Evolutionary conservation across 1,140 invertebrate genomes (phyloP), one percentile per base, ranked within the genome.

Genomic region (Myzus persicae): DNA sequence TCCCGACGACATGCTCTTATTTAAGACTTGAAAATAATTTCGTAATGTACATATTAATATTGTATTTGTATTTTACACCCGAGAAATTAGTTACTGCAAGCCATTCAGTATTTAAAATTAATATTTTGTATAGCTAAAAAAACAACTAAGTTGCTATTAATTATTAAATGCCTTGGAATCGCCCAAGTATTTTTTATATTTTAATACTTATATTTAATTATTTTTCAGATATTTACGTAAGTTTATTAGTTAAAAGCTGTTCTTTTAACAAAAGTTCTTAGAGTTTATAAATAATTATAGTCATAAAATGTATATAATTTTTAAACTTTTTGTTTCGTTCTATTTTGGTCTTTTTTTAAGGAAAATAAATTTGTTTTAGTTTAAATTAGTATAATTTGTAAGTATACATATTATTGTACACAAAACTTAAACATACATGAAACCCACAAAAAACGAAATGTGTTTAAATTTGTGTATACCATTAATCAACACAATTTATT

Each of bases 321-420:
- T 3, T 36, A n/a, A n/a, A 36, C 59, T 18, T 76, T 76, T 31
- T 67, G 11, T 76, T n/a, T 14, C 14, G n/a, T 76, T n/a, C 4
- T 31, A 59, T 59, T 67, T 67, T n/a, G 14, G 20, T 22, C 18
- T 31, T n/a, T 31, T 31, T 76, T 76, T 76, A n/a, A n/a, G 59
- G 20, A 51, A 76, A 76, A 76, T 6, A 18, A 76, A 76, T 76
- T 76, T 76, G 1, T 76, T 76, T 76, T n/a, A 18, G 59, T n/a
- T 76, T n/a, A 76, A 76, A n/a, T 76, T 76, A 76, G 59, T n/a
- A 36, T 76, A 76, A 76, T 76, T 76, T 76, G 31, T 76, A 36
- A 36, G 14, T 76, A 3, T 31, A 59, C 54, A 59, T 59, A 59
- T 22, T 59, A 59, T 59, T 59, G 31, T 59, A 59, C 26, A 31